Evolutionary conservation across 2,888 invertebrate species (phyloP), one percentile per base, ranked within the genome.

Genomic region (Epinotia bilunana): DNA sequence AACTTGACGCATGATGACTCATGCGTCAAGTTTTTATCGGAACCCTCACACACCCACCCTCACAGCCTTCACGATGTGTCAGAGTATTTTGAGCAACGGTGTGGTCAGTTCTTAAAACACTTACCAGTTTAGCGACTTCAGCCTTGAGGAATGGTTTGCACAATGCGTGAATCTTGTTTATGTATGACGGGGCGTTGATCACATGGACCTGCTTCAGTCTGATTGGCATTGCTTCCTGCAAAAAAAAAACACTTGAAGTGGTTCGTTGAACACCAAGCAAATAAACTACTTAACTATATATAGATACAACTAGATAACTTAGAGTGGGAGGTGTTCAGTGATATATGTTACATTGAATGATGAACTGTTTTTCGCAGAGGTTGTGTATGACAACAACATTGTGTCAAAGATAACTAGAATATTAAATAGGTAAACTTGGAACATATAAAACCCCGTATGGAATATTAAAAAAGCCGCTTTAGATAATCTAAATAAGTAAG

Each of bases 201-300:
- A 96, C 91, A 84, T 97, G 97, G 1, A 96, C 95, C 82, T 95
- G 95, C 84, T 95, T 96, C 75, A 97, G 90, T 67, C 95, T 92
- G 46, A 96, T 95, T 0, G 97, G 96, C 87, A 96, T 96, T 0
- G 96, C 96, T 86, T 96, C 96, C 95, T 96, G 87, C 1, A 88
- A 88, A 77, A 33, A 61, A 49, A 71, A 43, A 5, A 12, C 16
- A 16, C 39, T 39, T 39, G 39, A 9, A 39, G 9, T 39, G 39
- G 39, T n/a, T n/a, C n/a, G n/a, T 39, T 39, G 9, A 0, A 9
- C 39, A 39, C 9, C 9, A 9, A 39, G 39, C 9, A 39, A 39
- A 39, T 9, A 39, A 39, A 39, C n/a, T n/a, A n/a, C n/a, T 3
- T 2, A 3, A 28, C 23, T 28, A 28, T 28, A 28, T 3, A 23